Conservation (phyloP, 1,140 invertebrate genomes). For the Hylaeus anthracinus region DNA sequence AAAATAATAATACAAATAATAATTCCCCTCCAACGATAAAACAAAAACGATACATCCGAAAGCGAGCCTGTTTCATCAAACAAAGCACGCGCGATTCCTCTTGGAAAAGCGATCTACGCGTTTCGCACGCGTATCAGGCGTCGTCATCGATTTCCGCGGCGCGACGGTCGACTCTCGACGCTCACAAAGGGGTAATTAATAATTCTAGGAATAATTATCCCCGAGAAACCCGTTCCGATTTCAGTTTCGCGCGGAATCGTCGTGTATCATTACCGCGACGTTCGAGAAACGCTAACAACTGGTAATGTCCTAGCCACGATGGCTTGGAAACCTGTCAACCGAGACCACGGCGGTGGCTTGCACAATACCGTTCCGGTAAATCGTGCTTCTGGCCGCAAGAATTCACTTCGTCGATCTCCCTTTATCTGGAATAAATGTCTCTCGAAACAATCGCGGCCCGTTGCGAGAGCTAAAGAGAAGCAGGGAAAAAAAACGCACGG, state of each 20-base stretch:
- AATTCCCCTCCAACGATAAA: no score
- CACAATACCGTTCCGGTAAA: conserved; percentile 58
- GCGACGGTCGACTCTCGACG: conserved; percentile 1
- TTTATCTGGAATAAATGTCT: conserved; percentile 57
- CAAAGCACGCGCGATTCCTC: no score
- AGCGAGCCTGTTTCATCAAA: no score
- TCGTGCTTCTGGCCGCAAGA: conserved; percentile 52
- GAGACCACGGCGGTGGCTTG: conserved; percentile 50
- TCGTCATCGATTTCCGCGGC: not conserved
- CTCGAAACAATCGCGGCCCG: conserved; percentile 30
- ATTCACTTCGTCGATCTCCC: conserved; percentile 59
- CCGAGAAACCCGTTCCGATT: conserved; percentile 30
- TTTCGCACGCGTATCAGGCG: not conserved
- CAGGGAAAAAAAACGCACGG: not conserved
- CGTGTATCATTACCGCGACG: conserved; percentile 52
- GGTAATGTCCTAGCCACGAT: conserved; percentile 48
- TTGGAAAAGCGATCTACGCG: no score
- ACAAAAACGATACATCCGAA: no score
- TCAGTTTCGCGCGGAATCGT: conserved; percentile 46
- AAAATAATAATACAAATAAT: no score
- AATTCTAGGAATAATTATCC: conserved; percentile 39
- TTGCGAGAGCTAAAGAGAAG: not conserved
- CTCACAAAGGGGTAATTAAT: conserved; percentile 31
- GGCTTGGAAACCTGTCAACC: conserved; percentile 64
- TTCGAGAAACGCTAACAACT: conserved; percentile 51